Evolutionary conservation across 2,888 invertebrate genomes (phyloP), one percentile per base, ranked within the genome.

Genomic region (Carabus problematicus): DNA sequence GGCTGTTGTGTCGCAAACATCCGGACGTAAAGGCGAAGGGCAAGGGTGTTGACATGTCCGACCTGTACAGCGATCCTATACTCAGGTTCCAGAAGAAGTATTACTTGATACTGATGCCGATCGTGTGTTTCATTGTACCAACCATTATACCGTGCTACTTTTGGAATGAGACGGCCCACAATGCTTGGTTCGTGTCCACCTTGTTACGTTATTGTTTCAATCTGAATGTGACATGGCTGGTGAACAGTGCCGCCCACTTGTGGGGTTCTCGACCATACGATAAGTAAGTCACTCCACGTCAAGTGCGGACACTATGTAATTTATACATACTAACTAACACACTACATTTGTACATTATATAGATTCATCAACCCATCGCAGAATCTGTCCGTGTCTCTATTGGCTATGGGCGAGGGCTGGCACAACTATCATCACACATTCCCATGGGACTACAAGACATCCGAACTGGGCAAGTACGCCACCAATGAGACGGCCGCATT

Each of bases 1-100:
- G 98, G 98, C 85, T 98, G 71, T 82, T 97, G 67, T 91, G 91
- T 76, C 88, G 90, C 75, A 97, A 98, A 80, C 97, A 97, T 79
- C 94, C 94, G 0, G 92, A 94, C 72, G 93, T 98, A 45, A 92
- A 88, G 79, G 86, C 84, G 72, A 96, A 95, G 81, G 97, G 97
- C 77, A 91, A 93, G 75, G 87, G 89, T 55, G 86, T 97, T 29
- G 95, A 97, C 78, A 77, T 96, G 73, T 91, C 89, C 60, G 97
- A 98, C 81, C 84, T 98, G 71, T 86, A 87, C 71, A 84, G 85
- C 9, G 97, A 97, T 81, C 92, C 91, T 8, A 86, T 97, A 49
- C 85, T 96, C n/a, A 83, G 84, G 74, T 95, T 94, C 85, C 97
- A 98, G 82, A 91, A 92, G 81, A 93, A 90, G 92, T 88, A 91